Percentiles rank a stretch among this genome's conserved stretches.
phyloP scores from a whole-genome alignment of 2,113 vertebrate genomes.

The Pachyramphus minor region DNA sequence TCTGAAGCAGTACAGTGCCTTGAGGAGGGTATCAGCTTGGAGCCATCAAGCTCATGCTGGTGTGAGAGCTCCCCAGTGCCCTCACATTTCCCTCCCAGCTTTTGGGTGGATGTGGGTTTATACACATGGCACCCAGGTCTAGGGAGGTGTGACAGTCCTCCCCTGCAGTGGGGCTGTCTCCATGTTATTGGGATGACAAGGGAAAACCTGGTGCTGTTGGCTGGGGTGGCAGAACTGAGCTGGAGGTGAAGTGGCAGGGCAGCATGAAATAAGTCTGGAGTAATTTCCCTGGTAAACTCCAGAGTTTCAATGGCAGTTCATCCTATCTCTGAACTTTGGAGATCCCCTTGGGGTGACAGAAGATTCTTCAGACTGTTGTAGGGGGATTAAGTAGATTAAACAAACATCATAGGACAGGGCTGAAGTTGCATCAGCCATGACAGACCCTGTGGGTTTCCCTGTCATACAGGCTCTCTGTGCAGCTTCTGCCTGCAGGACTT shows the following conservation, averaged over 20 bases:
- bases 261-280: not conserved
- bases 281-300: not conserved
- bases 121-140: not conserved
- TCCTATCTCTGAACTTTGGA: not conserved
- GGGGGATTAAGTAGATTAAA: not conserved
- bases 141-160: slow-evolving; percentile 24
- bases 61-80: not conserved
- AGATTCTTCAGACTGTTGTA: not conserved
- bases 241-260: not conserved
- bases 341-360: not conserved
- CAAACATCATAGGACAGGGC: not conserved
- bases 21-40: not conserved
- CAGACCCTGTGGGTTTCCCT: not conserved
- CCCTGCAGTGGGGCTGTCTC: slow-evolving; percentile 32
- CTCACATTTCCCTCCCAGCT: not conserved
- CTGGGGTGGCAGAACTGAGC: not conserved
- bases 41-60: accelerated
- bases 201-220: not conserved
- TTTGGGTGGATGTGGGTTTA: not conserved
- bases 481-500: not conserved
- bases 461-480: too few species aligned
- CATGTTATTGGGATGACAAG: slow-evolving; percentile 30
- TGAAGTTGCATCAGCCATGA: not conserved
- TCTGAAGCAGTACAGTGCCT: not conserved
- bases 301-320: not conserved